Conservation (phyloP, 1,140 invertebrate species). For the Leucophenga varia region DNA sequence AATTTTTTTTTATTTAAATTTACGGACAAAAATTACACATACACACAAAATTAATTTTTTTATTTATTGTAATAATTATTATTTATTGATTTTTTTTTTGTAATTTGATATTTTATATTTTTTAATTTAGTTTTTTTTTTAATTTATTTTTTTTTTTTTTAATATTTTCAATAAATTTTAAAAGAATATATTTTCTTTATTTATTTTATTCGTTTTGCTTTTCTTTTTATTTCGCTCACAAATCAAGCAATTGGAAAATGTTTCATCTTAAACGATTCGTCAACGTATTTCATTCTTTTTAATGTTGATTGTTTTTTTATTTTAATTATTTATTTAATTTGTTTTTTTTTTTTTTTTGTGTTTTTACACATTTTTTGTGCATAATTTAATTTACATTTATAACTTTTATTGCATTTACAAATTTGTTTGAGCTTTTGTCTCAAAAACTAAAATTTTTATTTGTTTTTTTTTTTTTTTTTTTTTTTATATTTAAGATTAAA, state of each 20-base stretch:
- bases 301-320: too few species aligned
- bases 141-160: conserved; percentile 4
- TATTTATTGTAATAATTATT: conserved; percentile 15
- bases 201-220: too few species aligned
- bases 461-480: conserved; percentile 13
- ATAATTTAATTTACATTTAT: too few species aligned
- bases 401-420: too few species aligned
- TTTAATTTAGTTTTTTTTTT: not conserved
- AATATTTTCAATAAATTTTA: too few species aligned
- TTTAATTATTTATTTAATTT: conserved; percentile 1
- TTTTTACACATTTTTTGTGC: too few species aligned
- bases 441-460: conserved; percentile 6
- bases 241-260: too few species aligned
- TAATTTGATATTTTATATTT: conserved; percentile 7
- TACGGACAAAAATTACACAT: conserved; percentile 43
- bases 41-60: conserved; percentile 22
- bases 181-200: too few species aligned
- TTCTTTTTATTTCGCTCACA: too few species aligned
- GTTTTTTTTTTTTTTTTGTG: conserved; percentile 1
- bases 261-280: too few species aligned
- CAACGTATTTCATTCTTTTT: too few species aligned
- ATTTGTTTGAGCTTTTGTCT: conserved; percentile 4
- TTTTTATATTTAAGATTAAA: conserved; percentile 1
- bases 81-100: conserved; percentile 13
- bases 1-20: conserved; percentile 35